Conservation (phyloP, 1,140 invertebrate species). For the Centruroides vittatus region DNA sequence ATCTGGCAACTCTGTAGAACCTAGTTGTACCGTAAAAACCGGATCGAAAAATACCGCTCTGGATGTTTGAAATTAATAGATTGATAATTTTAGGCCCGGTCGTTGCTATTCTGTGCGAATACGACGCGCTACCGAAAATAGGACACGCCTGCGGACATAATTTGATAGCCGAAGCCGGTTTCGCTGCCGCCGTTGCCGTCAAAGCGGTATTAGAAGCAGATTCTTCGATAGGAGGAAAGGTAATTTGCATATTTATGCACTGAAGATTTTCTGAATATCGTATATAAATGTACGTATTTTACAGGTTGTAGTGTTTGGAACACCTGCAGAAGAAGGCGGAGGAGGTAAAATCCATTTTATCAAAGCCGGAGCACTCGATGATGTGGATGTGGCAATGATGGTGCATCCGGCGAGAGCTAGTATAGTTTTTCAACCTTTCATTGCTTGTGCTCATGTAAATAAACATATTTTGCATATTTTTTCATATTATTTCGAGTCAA, state of each 20-base stretch:
- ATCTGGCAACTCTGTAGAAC: no score
- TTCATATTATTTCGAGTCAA: no score
- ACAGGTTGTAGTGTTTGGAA: conserved; percentile 28
- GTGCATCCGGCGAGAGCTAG: conserved; percentile 23
- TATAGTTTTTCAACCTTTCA: conserved; percentile 12
- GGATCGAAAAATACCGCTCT: no score
- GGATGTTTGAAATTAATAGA: no score
- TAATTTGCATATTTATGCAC: not conserved
- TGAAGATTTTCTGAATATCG: not conserved
- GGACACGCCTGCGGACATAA: conserved; percentile 33
- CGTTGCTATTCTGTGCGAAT: conserved; percentile 28
- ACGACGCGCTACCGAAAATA: conserved; percentile 30
- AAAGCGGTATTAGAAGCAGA: conserved; percentile 23
- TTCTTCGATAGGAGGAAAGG: conserved; percentile 7
- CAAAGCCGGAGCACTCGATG: conserved; percentile 23
- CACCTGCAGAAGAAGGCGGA: conserved; percentile 28
- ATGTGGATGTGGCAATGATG: conserved; percentile 29
- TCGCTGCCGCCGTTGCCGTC: conserved; percentile 25
- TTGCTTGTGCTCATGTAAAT: conserved; percentile 11
- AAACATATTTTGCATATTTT: no score
- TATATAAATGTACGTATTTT: not conserved
- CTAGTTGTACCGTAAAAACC: no score
- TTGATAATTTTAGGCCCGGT: conserved; percentile 7
- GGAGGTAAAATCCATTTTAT: conserved; percentile 29
- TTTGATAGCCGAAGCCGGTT: conserved; percentile 29